phyloP scores from a whole-genome alignment of 2,888 invertebrate genomes.

The Oscheius sp. region DNA sequence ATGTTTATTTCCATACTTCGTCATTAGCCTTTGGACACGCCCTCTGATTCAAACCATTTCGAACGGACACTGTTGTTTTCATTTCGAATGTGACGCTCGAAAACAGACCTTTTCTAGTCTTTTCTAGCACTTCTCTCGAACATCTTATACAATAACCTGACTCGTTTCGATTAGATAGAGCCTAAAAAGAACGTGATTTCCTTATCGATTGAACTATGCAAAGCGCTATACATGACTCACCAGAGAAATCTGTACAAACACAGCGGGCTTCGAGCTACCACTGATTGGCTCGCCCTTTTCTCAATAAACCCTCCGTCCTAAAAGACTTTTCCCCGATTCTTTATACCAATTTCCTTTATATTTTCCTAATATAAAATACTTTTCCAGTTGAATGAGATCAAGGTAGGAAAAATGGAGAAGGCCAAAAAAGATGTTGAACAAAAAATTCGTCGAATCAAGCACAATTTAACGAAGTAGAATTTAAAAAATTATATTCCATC shows the following conservation, averaged over 20 bases:
- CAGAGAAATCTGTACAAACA: conserved; percentile 31
- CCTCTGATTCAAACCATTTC: background rate
- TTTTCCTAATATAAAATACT: background rate
- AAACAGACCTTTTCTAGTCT: background rate
- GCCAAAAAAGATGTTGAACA: conserved; percentile 34
- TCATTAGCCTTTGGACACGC: background rate
- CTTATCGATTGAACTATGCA: conserved; percentile 28
- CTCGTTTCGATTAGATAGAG: background rate
- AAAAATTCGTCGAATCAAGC: conserved; percentile 30
- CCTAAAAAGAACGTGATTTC: too few relatives aligned
- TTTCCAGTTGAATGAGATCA: too few relatives aligned
- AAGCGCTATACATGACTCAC: conserved; percentile 17
- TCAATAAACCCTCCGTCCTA: too few relatives aligned
- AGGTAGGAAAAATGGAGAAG: conserved; percentile 32
- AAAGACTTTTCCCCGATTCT: too few relatives aligned
- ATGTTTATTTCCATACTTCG: background rate
- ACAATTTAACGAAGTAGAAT: conserved; percentile 31
- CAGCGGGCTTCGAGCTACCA: conserved; percentile 2
- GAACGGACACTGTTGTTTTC: too few relatives aligned
- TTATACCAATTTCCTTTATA: background rate
- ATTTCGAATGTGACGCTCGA: too few relatives aligned
- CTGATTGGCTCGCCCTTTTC: conserved; percentile 16
- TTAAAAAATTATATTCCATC: background rate
- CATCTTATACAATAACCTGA: background rate
- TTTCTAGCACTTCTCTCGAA: background rate